Evolutionary conservation across 2,888 invertebrate genomes (phyloP), one percentile per base, ranked within the genome.

Genomic region (Saturnia japonica): DNA sequence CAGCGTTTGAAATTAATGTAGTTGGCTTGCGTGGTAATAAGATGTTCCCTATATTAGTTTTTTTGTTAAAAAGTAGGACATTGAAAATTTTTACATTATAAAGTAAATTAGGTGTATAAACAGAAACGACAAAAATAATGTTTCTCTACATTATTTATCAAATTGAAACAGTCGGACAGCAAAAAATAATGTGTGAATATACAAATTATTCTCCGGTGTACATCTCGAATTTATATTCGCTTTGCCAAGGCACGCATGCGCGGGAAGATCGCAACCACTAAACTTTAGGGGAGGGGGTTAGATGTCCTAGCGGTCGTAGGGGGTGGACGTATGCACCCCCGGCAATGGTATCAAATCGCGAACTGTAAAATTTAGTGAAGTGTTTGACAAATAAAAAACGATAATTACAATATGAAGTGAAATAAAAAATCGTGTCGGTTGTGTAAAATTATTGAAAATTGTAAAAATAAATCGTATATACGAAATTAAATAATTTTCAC

Each of bases 151-250:
- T 34, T 34, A 34, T 34, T 34, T 34, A 34, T 34, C 34, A 34
- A 34, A 4, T 34, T 47, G 47, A 47, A 47, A 47, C 47, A 47
- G 16, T 16, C 47, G 16, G 47, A 57, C 25, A 34, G n/a, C n/a
- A 64, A 64, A 64, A 40, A 34, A 62, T 16, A 19, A 40, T 3
- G 19, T 70, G 67, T 74, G 74, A 76, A 75, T 73, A 74, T 74
- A 77, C 74, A 74, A 77, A 75, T 75, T 77, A 76, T 77, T 73
- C 73, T 34, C 12, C 22, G n/a, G 74, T 69, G 72, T 74, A 76
- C 74, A 76, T 71, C 72, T 69, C 70, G 73, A 74, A 77, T 75
- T 76, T 76, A 75, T 75, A 76, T 75, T 74, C 76, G 28, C 14
- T 60, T 60, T 12, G 3, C 25, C 57, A 25, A 28, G 14, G 11